Conservation (phyloP, 2,113 vertebrate species). For the Climacteris rufus region DNA sequence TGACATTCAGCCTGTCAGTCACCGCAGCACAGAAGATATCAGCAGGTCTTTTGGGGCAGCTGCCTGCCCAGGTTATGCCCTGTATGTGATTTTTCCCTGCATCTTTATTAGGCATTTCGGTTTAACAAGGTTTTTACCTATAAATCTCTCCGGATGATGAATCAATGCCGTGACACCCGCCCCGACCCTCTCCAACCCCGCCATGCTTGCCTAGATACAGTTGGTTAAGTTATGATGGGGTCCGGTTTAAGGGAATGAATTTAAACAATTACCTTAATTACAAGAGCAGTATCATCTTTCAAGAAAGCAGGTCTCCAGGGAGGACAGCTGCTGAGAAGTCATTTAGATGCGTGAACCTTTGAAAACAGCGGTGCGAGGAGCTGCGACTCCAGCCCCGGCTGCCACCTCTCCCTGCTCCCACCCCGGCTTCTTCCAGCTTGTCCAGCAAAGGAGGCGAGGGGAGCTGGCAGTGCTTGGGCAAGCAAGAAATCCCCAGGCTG, state of each 20-base stretch:
- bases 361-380: neutral
- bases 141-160: neutral
- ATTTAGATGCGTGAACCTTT: neutral
- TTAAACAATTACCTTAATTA: slow-evolving; percentile 60
- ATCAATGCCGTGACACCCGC: neutral
- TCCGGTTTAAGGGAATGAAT: slow-evolving; percentile 14
- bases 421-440: neutral
- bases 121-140: slow-evolving; percentile 4
- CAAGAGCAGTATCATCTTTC: slow-evolving; percentile 28
- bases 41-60: neutral
- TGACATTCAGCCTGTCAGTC: neutral
- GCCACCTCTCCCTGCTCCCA: fast-evolving
- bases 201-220: neutral
- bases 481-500: neutral
- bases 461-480: neutral
- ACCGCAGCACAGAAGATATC: neutral
- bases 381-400: neutral
- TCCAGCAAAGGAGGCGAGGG: fast-evolving
- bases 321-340: slow-evolving; percentile 30
- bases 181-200: neutral
- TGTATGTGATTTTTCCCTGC: neutral
- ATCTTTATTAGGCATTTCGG: neutral
- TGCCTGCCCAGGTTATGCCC: neutral
- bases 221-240: neutral
- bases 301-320: neutral